These are phyloP conservation scores for Strigops habroptila DNA, from an alignment of 2,113 vertebrate genomes.

Conservation along the genomic window DNA sequence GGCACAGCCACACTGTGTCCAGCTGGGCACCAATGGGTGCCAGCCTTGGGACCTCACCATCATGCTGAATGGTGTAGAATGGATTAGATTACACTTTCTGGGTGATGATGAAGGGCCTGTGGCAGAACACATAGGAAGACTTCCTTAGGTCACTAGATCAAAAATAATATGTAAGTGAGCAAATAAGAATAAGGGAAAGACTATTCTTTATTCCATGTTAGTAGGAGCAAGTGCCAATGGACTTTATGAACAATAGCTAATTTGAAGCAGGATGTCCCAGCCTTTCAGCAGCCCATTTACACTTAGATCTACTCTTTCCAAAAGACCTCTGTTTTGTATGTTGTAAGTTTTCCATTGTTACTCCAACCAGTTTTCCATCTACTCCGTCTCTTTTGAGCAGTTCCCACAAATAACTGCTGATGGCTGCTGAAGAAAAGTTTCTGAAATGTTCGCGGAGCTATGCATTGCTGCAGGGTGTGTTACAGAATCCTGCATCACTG, in stretches of 20 bases:
- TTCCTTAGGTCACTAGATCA: background rate
- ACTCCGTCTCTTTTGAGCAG: background rate
- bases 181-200: background rate
- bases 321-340: background rate
- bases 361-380: background rate
- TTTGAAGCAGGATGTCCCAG: background rate
- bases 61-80: background rate
- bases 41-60: background rate
- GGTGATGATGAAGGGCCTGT: background rate
- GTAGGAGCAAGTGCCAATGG: background rate
- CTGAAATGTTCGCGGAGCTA: background rate
- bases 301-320: background rate
- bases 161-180: background rate
- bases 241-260: background rate
- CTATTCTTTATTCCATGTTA: background rate
- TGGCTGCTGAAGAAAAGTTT: background rate
- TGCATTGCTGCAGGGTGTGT: background rate
- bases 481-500: background rate
- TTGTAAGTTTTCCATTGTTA: background rate
- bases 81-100: background rate
- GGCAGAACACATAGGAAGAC: background rate
- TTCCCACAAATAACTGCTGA: background rate
- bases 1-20: background rate
- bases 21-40: fast-evolving
- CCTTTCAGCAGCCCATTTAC: background rate